Conservation (phyloP, 2,888 invertebrate species). For the Ctena decussata region DNA sequence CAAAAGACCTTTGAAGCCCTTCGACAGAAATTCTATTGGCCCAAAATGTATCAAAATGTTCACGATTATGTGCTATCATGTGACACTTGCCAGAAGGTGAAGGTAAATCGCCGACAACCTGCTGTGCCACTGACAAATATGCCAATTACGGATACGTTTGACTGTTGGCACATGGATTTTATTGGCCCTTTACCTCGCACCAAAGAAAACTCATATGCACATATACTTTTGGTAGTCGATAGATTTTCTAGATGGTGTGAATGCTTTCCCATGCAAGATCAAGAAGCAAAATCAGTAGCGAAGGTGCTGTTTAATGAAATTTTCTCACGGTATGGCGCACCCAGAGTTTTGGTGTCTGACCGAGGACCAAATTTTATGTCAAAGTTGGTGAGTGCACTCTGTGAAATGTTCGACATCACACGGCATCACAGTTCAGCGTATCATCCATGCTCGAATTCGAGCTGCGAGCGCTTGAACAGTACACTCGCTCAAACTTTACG, state of each 20-base stretch:
- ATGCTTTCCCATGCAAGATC: slow-evolving; percentile 44
- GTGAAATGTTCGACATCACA: slow-evolving; percentile 33
- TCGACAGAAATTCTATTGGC: slow-evolving; percentile 20
- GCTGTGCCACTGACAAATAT: slow-evolving; percentile 19
- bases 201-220: neutral
- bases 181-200: slow-evolving; percentile 29
- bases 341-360: slow-evolving; percentile 33
- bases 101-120: neutral
- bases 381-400: slow-evolving; percentile 40
- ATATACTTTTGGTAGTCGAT: slow-evolving; percentile 40
- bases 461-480: slow-evolving; percentile 26
- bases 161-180: slow-evolving; percentile 27
- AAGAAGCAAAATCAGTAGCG: slow-evolving; percentile 43
- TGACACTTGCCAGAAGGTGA: slow-evolving; percentile 17
- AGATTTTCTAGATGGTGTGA: slow-evolving; percentile 45
- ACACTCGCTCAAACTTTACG: slow-evolving; percentile 27
- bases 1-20: slow-evolving; percentile 17
- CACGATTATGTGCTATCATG: slow-evolving; percentile 6
- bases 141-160: slow-evolving; percentile 14
- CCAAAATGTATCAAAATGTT: neutral
- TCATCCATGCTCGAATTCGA: neutral
- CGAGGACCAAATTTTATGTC: slow-evolving; percentile 45
- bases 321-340: slow-evolving; percentile 45
- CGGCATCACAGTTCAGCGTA: neutral
- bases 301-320: slow-evolving; percentile 37